A percentile compares a stretch with the other conserved stretches of the same genome.
Evolutionary conservation across 2,113 vertebrate species (phyloP).

Genomic region (Epinephelus lanceolatus): DNA sequence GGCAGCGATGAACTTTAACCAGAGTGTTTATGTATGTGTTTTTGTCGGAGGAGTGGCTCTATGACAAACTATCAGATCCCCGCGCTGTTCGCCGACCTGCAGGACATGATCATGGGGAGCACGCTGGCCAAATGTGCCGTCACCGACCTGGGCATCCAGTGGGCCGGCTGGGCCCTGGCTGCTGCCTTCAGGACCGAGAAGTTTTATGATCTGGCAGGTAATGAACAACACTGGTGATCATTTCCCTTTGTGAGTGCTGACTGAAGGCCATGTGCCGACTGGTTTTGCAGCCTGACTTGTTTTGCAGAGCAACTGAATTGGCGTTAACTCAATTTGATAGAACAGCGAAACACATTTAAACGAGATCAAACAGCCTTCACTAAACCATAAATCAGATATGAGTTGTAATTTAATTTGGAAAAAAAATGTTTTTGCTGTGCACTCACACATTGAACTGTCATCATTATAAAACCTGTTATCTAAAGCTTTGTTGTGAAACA

Average conservation of each 20-base stretch:
- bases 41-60: conserved; percentile 37
- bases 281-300: not conserved
- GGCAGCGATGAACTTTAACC: conserved; percentile 71
- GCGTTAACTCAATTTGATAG: not conserved
- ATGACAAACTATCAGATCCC: conserved; percentile 37
- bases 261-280: not conserved
- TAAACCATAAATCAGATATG: not conserved
- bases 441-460: not conserved
- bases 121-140: conserved; percentile 75
- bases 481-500: conserved; percentile 76
- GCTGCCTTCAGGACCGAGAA: conserved; percentile 83
- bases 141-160: conserved; percentile 81
- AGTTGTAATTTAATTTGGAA: not conserved
- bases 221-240: not conserved
- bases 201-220: conserved; percentile 88
- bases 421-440: not conserved
- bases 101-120: conserved; percentile 72
- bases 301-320: not conserved
- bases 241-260: no score
- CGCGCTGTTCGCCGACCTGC: conserved; percentile 48
- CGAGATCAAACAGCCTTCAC: not conserved
- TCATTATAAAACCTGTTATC: conserved; percentile 69
- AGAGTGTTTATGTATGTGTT: not conserved
- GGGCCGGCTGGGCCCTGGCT: conserved; percentile 82
- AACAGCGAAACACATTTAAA: not conserved